Conservation (phyloP, 1,140 invertebrate genomes). For the Drosophila sp. region DNA sequence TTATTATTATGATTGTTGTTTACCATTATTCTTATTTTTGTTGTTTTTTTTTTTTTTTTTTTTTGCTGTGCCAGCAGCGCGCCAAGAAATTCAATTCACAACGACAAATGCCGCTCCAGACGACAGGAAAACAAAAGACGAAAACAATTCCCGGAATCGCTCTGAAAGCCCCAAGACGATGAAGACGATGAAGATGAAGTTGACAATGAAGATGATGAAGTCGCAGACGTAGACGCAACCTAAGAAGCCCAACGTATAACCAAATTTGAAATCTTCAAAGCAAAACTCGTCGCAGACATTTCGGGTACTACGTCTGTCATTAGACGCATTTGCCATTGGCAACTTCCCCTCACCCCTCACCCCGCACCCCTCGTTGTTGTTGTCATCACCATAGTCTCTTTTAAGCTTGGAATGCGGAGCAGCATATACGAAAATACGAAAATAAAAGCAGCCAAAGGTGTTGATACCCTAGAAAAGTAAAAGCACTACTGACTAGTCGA, state of each 20-base stretch:
- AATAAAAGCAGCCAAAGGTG: conserved; percentile 9
- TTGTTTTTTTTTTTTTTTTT: conserved; percentile 33
- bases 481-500: not conserved
- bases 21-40: conserved; percentile 19
- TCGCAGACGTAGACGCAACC: too few species aligned
- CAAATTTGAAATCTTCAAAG: conserved; percentile 48
- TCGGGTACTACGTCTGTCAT: conserved; percentile 28
- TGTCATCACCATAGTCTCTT: not conserved
- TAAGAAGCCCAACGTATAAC: conserved; percentile 15
- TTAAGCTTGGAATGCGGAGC: conserved; percentile 31
- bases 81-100: conserved; percentile 60
- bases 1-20: conserved; percentile 29
- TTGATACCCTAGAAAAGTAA: not conserved
- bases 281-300: conserved; percentile 55
- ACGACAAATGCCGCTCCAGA: conserved; percentile 54
- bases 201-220: not conserved
- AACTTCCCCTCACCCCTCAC: not conserved
- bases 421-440: conserved; percentile 16
- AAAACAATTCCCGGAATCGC: conserved; percentile 75
- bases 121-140: conserved; percentile 62
- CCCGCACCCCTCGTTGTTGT: not conserved
- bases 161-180: conserved; percentile 7
- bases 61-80: conserved; percentile 66
- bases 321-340: conserved; percentile 39
- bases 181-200: too few species aligned